Conservation (phyloP, 1,140 invertebrate species). For the Adoxophyes honmai region DNA sequence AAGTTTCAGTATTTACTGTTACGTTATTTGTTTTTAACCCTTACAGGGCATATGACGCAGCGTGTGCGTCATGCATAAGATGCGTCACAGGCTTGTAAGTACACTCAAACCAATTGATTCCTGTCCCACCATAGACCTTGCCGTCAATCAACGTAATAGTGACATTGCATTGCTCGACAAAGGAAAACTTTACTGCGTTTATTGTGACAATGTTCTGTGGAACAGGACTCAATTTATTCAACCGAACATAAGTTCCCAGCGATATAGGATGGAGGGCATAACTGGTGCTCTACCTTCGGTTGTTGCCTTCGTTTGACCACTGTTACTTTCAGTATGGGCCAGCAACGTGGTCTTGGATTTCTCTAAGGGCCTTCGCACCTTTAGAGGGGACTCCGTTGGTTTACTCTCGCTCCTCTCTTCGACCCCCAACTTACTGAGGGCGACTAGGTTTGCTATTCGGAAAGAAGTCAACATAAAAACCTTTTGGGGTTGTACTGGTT, state of each 20-base stretch:
- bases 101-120: too few relatives aligned
- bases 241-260: not conserved
- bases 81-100: too few relatives aligned
- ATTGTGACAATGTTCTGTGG: too few relatives aligned
- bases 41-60: too few relatives aligned
- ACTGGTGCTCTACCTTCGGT: slow-evolving; percentile 66
- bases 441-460: slow-evolving; percentile 71
- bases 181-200: too few relatives aligned
- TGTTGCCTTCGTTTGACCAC: slow-evolving; percentile 68
- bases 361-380: slow-evolving; percentile 62
- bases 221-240: too few relatives aligned
- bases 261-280: slow-evolving; percentile 11
- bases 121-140: too few relatives aligned
- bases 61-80: too few relatives aligned
- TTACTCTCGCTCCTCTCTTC: slow-evolving; percentile 67
- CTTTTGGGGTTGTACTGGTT: slow-evolving; percentile 3
- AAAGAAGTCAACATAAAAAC: slow-evolving; percentile 37
- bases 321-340: slow-evolving; percentile 69
- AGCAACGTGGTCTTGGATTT: slow-evolving; percentile 72
- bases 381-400: slow-evolving; percentile 64
- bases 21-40: too few relatives aligned
- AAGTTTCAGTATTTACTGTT: too few relatives aligned
- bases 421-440: slow-evolving; percentile 73
- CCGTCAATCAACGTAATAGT: too few relatives aligned
- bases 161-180: too few relatives aligned